phyloP scores from a whole-genome alignment of 2,888 invertebrate genomes.

The Epinotia bilunana region DNA sequence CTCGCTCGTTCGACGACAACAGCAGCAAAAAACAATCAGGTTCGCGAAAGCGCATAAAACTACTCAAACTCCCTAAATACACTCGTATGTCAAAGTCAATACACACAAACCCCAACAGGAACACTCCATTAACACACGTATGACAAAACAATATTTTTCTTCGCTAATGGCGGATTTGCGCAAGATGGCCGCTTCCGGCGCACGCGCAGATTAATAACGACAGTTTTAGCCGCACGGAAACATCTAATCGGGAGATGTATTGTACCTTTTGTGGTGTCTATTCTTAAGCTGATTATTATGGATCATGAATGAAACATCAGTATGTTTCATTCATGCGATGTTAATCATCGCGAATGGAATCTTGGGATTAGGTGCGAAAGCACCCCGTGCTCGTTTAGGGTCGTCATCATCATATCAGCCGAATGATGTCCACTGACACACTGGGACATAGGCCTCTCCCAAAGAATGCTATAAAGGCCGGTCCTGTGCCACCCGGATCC shows the following conservation, averaged over 20 bases:
- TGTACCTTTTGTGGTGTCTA: constrained; percentile 28
- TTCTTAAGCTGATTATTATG: constrained; percentile 13
- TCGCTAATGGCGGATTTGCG: constrained; percentile 43
- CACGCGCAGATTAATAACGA: constrained; percentile 36
- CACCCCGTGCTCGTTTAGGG: neutral
- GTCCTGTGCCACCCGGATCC: no score
- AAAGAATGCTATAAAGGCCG: no score
- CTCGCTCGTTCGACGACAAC: no score
- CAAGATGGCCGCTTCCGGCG: constrained; percentile 44
- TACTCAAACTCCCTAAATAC: constrained; percentile 1
- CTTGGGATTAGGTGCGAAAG: no score
- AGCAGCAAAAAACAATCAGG: no score
- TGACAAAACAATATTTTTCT: constrained; percentile 44
- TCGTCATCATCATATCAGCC: no score
- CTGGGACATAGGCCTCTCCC: no score
- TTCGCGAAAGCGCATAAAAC: no score
- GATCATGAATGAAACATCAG: constrained; percentile 17
- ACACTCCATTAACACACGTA: constrained; percentile 37
- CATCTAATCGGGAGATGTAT: constrained; percentile 35
- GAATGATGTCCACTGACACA: no score
- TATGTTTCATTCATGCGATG: no score
- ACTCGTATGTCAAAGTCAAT: neutral
- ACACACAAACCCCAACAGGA: constrained; percentile 15
- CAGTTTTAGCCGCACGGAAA: constrained; percentile 44
- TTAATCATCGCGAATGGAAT: neutral